Conservation (phyloP, 35 echinoderm and acorn worm genomes). For the Ophioderma brevispina region DNA sequence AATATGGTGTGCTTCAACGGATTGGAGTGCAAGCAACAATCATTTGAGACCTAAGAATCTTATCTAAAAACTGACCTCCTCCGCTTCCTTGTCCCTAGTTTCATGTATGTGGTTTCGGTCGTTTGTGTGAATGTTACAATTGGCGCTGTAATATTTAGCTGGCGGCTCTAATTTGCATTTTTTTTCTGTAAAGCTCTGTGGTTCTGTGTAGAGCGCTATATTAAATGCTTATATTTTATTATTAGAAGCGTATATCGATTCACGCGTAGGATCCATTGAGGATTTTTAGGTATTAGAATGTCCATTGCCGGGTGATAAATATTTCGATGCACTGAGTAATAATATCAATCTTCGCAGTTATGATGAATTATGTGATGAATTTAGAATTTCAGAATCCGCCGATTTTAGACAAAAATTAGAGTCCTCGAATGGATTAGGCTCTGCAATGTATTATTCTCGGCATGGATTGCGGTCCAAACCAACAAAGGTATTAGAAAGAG, state of each 20-base stretch:
- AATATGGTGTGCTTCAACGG: neutral
- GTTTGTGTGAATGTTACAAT: too few relatives aligned
- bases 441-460: neutral
- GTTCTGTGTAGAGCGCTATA: too few relatives aligned
- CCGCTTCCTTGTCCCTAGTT: neutral
- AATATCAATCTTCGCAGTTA: neutral
- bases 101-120: neutral
- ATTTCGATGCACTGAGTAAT: neutral
- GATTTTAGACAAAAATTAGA: neutral
- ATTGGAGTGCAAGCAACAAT: neutral
- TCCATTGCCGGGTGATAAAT: neutral
- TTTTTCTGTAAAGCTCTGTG: neutral
- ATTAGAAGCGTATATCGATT: too few relatives aligned
- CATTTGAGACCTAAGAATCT: neutral
- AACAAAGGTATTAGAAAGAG: neutral
- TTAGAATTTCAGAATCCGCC: neutral
- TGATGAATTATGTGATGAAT: neutral
- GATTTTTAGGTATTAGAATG: too few relatives aligned
- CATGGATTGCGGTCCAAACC: neutral
- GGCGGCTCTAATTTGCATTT: too few relatives aligned
- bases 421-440: neutral
- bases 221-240: too few relatives aligned
- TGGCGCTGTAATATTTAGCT: too few relatives aligned
- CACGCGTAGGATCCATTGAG: too few relatives aligned
- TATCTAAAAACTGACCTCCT: neutral